A percentile compares a stretch with the other conserved stretches of the same genome.
These are phyloP conservation scores for Theretra japonica DNA, from an alignment of 2,888 invertebrate genomes.

Conservation along the genomic window DNA sequence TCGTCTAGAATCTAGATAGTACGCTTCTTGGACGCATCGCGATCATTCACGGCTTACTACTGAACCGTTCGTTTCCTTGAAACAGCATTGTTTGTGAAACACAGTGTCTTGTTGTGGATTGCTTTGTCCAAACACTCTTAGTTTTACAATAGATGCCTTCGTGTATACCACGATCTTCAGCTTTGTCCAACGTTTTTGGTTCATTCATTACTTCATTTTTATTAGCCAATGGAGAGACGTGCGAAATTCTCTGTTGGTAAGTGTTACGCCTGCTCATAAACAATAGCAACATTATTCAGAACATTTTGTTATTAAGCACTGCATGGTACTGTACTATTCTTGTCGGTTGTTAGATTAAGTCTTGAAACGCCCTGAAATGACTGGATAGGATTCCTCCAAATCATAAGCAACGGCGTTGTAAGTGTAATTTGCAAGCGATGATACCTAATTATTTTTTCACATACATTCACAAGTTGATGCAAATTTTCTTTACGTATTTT, in stretches of 20 bases:
- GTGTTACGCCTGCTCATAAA: not conserved
- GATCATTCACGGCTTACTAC: constrained; percentile 7
- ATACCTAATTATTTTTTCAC: too few species aligned
- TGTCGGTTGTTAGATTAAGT: too few species aligned
- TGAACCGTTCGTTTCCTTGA: constrained; percentile 55
- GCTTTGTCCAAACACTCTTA: constrained; percentile 55
- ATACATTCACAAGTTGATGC: too few species aligned
- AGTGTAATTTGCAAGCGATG: too few species aligned
- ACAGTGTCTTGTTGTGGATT: constrained; percentile 63
- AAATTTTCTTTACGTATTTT: too few species aligned
- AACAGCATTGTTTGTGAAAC: constrained; percentile 71
- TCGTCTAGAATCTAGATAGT: not conserved
- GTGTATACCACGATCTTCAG: constrained; percentile 8
- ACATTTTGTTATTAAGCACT: too few species aligned
- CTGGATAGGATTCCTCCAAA: too few species aligned
- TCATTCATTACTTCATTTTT: not conserved
- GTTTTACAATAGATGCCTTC: constrained; percentile 48
- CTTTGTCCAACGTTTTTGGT: not conserved
- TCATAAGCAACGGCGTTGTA: too few species aligned
- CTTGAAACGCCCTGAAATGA: too few species aligned
- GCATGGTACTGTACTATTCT: too few species aligned
- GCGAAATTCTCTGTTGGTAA: not conserved
- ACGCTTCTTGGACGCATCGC: not conserved
- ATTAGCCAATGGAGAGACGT: not conserved
- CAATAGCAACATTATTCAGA: too few species aligned